phyloP scores from a whole-genome alignment of 2,797 vertebrate genomes.

The Rhynchonycteris naso region DNA sequence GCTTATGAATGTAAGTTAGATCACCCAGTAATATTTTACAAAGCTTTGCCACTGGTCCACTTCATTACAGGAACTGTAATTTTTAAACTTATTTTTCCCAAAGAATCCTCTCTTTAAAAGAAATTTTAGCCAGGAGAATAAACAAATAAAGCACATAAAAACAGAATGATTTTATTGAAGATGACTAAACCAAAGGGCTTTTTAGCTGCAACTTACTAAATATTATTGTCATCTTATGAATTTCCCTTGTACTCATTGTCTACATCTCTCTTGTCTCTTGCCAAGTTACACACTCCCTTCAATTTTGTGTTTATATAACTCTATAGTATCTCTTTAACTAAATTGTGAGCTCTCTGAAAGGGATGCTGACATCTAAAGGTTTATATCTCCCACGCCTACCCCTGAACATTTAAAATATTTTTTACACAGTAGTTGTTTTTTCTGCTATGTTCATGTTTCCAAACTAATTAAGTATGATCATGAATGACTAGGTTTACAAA shows the following conservation, averaged over 20 bases:
- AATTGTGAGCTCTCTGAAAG: constrained; percentile 1
- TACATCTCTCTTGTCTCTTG: background rate
- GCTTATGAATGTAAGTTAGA: background rate
- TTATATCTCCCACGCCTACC: background rate
- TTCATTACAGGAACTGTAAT: constrained; percentile 39
- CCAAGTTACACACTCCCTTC: background rate
- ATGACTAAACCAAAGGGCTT: constrained; percentile 63
- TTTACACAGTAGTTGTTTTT: background rate
- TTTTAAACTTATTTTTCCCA: constrained; percentile 51
- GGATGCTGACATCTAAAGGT: background rate
- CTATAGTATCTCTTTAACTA: background rate
- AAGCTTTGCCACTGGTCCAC: background rate
- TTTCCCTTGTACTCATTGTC: constrained; percentile 31
- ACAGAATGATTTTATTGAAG: constrained; percentile 53
- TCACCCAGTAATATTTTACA: constrained; percentile 24
- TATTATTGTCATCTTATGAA: constrained; percentile 37
- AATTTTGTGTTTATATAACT: constrained; percentile 27
- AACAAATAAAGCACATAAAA: constrained; percentile 72
- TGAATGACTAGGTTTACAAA: background rate
- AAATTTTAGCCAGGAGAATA: constrained; percentile 70
- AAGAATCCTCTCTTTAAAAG: constrained; percentile 34
- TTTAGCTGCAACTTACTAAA: background rate
- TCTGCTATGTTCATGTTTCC: background rate
- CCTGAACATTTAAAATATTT: background rate
- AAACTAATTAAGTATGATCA: background rate